These are phyloP conservation scores for Sebastiscus tertius DNA, from an alignment of 2,797 vertebrate species.

Conservation along the genomic window DNA sequence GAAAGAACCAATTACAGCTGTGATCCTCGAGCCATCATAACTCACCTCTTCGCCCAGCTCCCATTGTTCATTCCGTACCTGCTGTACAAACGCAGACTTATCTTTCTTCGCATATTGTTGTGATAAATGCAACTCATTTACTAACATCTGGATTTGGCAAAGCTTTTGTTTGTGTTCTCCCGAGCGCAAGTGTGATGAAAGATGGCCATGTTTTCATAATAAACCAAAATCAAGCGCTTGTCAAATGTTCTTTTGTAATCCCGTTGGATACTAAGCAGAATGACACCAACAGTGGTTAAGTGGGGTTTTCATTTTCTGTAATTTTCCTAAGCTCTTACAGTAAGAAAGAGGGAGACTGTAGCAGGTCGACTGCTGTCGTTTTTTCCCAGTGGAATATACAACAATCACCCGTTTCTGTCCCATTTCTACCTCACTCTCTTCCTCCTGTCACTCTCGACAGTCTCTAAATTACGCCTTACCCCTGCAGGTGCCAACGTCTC, in stretches of 20 bases:
- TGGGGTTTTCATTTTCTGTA: constrained; percentile 28
- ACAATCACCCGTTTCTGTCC: constrained; percentile 61
- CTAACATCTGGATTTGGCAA: constrained; percentile 42
- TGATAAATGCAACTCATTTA: constrained; percentile 39
- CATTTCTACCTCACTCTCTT: constrained; percentile 38
- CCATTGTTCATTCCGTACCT: constrained; percentile 31
- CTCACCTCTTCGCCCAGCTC: constrained; percentile 32
- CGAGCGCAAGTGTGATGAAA: constrained; percentile 16
- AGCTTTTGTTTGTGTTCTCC: constrained; percentile 32
- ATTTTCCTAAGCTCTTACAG: constrained; percentile 34
- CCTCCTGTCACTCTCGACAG: constrained; percentile 65
- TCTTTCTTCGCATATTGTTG: not conserved
- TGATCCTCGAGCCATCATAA: constrained; percentile 43
- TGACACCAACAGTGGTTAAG: constrained; percentile 10
- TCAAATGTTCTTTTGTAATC: constrained; percentile 18
- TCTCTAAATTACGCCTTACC: constrained; percentile 76
- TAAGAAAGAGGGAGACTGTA: constrained; percentile 50
- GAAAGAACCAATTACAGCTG: constrained; percentile 60
- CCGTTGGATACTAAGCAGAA: constrained; percentile 5
- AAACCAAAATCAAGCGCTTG: constrained; percentile 32
- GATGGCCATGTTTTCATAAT: constrained; percentile 22
- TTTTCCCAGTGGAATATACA: constrained; percentile 45
- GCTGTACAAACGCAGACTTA: constrained; percentile 3
- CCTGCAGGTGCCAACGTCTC: constrained; percentile 77
- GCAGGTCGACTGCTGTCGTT: constrained; percentile 51